Conservation (phyloP, 1,140 invertebrate species). For the Trichonephila inaurata region DNA sequence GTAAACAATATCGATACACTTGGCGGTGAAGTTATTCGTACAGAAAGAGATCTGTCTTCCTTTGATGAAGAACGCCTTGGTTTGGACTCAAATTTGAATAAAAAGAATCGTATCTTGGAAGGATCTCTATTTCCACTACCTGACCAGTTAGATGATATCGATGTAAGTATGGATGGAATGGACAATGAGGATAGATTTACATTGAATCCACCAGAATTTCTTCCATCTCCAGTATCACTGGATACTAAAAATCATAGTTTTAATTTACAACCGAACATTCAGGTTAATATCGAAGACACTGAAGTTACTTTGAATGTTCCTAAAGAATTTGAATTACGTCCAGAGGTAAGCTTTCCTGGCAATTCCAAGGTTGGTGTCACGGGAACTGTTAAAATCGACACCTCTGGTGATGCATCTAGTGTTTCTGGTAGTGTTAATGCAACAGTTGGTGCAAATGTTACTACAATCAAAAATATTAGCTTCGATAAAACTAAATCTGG, state of each 20-base stretch:
- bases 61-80: neutral
- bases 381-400: neutral
- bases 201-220: too few species aligned
- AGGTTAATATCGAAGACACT: neutral
- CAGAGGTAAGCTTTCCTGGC: neutral
- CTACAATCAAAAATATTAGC: neutral
- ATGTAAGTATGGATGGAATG: too few species aligned
- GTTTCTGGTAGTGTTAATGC: neutral
- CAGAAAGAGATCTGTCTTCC: conserved; percentile 50
- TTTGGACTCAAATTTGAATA: neutral
- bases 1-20: neutral
- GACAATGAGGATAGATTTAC: too few species aligned
- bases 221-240: too few species aligned
- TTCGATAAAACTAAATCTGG: too few species aligned
- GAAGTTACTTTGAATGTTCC: neutral
- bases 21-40: conserved; percentile 32
- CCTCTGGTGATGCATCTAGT: neutral
- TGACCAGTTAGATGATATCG: too few species aligned
- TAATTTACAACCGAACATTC: neutral
- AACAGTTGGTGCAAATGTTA: neutral
- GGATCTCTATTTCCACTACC: too few species aligned
- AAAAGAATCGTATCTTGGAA: neutral
- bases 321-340: neutral
- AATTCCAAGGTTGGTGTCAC: neutral
- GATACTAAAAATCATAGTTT: neutral